Evolutionary conservation across 2,113 vertebrate genomes (phyloP).

Genomic region (Tupaia chinensis): DNA sequence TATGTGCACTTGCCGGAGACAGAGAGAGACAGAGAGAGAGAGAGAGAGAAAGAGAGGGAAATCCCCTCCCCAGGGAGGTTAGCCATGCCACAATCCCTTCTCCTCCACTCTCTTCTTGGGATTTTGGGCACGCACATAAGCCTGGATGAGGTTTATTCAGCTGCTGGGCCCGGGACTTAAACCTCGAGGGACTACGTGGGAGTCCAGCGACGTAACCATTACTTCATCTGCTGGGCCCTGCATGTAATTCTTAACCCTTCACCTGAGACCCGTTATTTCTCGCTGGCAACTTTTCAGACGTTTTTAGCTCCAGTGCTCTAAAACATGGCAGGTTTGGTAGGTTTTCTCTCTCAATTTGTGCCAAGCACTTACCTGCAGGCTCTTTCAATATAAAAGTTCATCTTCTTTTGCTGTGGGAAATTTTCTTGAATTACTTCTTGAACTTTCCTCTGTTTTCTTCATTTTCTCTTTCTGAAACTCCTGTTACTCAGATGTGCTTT

Average conservation of each 20-base stretch:
- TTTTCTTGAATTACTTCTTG: background rate
- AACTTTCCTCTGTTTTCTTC: background rate
- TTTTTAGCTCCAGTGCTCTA: background rate
- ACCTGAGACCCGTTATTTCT: background rate
- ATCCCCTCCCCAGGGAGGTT: no score
- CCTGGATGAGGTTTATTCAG: no score
- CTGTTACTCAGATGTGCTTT: background rate
- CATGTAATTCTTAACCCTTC: background rate
- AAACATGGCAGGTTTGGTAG: background rate
- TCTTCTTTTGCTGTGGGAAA: background rate
- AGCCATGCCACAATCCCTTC: no score
- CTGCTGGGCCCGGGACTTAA: no score
- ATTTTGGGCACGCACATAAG: no score
- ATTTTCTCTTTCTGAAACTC: background rate
- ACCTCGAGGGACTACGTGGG: no score
- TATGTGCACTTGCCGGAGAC: no score
- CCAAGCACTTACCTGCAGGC: background rate
- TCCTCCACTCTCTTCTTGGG: no score
- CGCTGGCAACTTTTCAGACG: background rate
- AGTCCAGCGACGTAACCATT: no score
- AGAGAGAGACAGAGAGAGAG: no score
- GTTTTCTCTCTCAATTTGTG: background rate
- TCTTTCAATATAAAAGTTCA: background rate
- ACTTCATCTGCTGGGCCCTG: no score
- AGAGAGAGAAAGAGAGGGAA: no score